Percentiles rank a stretch among this genome's conserved stretches.
phyloP scores from a whole-genome alignment of 2,797 vertebrate species.

The Crocidura indochinensis region DNA sequence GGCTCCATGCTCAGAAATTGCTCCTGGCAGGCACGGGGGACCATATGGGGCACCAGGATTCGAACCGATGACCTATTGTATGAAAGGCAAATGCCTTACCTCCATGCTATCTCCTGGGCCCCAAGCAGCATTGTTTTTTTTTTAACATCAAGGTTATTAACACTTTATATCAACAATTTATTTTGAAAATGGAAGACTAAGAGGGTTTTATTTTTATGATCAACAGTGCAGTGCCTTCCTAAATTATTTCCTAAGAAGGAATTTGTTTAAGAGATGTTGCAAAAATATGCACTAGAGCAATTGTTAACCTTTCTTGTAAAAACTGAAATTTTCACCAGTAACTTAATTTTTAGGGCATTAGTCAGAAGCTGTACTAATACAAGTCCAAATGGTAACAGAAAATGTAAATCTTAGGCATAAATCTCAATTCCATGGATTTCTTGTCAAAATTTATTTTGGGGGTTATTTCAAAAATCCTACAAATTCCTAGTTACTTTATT shows the following conservation, averaged over 20 bases:
- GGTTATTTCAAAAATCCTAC: not conserved
- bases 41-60: too few relatives aligned
- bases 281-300: slow-evolving; percentile 13
- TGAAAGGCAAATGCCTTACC: too few relatives aligned
- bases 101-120: too few relatives aligned
- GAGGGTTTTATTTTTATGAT: slow-evolving; percentile 11
- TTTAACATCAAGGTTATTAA: not conserved
- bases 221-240: not conserved
- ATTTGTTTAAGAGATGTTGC: slow-evolving; percentile 17
- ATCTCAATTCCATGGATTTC: slow-evolving; percentile 30
- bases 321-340: too few relatives aligned
- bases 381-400: slow-evolving; percentile 23
- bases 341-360: not conserved
- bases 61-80: too few relatives aligned
- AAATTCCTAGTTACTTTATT: not conserved
- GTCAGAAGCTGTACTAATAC: not conserved
- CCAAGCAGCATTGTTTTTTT: too few relatives aligned
- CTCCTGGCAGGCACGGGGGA: too few relatives aligned
- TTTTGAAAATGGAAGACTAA: slow-evolving; percentile 10
- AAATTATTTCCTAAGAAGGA: slow-evolving; percentile 5
- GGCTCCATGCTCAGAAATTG: too few relatives aligned
- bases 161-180: slow-evolving; percentile 10
- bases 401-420: slow-evolving; percentile 43
- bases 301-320: not conserved
- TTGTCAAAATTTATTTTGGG: not conserved